Conservation (phyloP, 2,888 invertebrate genomes). For the Willowsia nigromaculata region DNA sequence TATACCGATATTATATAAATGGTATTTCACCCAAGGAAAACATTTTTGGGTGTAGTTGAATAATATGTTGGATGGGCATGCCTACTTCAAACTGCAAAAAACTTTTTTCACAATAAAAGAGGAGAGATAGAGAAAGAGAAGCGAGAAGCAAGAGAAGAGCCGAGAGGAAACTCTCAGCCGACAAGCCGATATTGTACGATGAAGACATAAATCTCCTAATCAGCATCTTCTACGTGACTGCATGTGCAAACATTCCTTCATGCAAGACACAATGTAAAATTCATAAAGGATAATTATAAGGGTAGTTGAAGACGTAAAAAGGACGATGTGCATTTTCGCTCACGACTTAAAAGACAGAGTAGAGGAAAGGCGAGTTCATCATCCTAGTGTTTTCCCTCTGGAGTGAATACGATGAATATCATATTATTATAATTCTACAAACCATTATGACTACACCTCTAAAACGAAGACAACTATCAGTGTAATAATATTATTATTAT, state of each 20-base stretch:
- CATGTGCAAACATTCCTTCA: slow-evolving; percentile 68
- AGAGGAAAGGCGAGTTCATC: slow-evolving; percentile 51
- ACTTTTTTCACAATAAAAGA: neutral
- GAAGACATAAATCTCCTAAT: slow-evolving; percentile 72
- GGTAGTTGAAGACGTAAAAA: slow-evolving; percentile 40
- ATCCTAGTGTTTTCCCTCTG: slow-evolving; percentile 41
- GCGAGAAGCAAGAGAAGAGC: neutral
- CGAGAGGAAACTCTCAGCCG: slow-evolving; percentile 37
- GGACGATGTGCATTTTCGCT: slow-evolving; percentile 13
- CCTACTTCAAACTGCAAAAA: slow-evolving; percentile 31
- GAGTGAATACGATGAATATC: neutral
- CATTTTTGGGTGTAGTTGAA: slow-evolving; percentile 23
- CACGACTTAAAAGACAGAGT: neutral
- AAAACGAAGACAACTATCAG: neutral
- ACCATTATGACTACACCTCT: neutral
- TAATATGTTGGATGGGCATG: slow-evolving; percentile 14
- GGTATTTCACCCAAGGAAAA: neutral
- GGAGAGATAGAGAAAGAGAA: neutral
- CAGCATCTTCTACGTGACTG: slow-evolving; percentile 73
- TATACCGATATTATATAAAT: neutral
- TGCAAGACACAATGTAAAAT: slow-evolving; percentile 66
- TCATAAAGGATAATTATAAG: slow-evolving; percentile 65
- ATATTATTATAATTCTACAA: neutral
- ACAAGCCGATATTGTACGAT: slow-evolving; percentile 65
- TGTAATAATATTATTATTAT: slow-evolving; percentile 12